Percentiles rank a stretch among this genome's conserved stretches.
Evolutionary conservation across 1,140 invertebrate species (phyloP).

Genomic region (Gyrodactylus salaris): DNA sequence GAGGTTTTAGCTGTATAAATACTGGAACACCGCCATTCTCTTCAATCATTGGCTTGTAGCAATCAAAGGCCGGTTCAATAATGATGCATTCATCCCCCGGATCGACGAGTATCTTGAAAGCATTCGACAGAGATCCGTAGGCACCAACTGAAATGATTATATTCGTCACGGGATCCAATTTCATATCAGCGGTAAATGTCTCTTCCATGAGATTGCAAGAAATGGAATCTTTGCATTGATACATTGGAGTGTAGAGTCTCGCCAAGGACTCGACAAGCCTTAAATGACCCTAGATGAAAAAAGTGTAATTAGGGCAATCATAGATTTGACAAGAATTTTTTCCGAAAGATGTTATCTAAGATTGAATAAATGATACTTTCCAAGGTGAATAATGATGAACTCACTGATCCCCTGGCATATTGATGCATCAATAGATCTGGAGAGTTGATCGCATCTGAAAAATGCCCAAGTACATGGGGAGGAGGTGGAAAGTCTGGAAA

Average conservation of each 20-base stretch:
- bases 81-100: constrained; percentile 57
- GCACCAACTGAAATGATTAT: constrained; percentile 57
- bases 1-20: constrained; percentile 34
- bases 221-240: constrained; percentile 15
- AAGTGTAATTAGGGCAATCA: too few species aligned
- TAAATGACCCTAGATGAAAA: constrained; percentile 49
- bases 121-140: constrained; percentile 38
- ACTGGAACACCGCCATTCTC: constrained; percentile 47
- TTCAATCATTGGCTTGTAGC: constrained; percentile 68
- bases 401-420: constrained; percentile 32
- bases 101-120: constrained; percentile 46
- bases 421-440: constrained; percentile 48
- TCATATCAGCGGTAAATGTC: constrained; percentile 19
- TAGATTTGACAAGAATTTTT: too few species aligned
- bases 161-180: constrained; percentile 44
- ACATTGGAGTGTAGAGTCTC: constrained; percentile 44
- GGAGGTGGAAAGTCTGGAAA: constrained; percentile 74
- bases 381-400: too few species aligned
- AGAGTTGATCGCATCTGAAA: constrained; percentile 31
- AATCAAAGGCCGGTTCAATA: constrained; percentile 90
- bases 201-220: too few species aligned
- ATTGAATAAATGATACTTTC: not conserved
- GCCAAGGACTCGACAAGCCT: constrained; percentile 45
- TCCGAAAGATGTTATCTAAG: not conserved
- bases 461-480: constrained; percentile 38